Evolutionary conservation across 30 jellyfish, hydroid and myxozoan species (phyloP), one percentile per base, ranked within the genome.

Genomic region (Euphysa ruthae): DNA sequence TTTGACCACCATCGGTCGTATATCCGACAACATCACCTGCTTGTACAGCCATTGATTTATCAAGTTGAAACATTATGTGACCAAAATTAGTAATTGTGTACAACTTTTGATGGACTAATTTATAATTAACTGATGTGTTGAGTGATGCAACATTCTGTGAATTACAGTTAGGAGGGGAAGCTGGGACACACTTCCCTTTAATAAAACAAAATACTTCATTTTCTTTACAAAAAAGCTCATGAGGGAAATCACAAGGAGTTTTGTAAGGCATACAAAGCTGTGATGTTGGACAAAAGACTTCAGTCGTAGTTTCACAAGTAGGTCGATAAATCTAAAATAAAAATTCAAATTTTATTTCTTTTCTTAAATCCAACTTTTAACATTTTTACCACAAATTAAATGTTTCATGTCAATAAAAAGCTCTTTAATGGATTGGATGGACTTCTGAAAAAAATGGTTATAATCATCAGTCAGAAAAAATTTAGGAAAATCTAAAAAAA

Each of bases 1-100:
- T 74, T 27, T 85, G 82, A 2, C 94, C 83, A 7, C 63, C 79
- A 23, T 70, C 68, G 34, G 79, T 6, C 26, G 94, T 57, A 93
- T 89, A 90, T 7, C 98, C 98, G 51, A 90, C n/a, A n/a, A 90
- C 83, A 65, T 90, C 95, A 16, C 93, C 95, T 4, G 84, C 77
- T 43, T 13, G 63, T 6, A 92, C 93, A 4, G 18, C 49, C 26
- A 90, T 65, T 26, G 65, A 5, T 12, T 38, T 35, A n/a, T 73
- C 35, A 69, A 79, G 66, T 35, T 66, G 42, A 18, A 88, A 2
- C 58, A 80, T 66, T 32, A 27, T 70, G 28, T 69, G 93, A 6
- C 93, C 94, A 1, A 58, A 18, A 18, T 12, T 32, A 7, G 81
- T 31, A 19, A 79, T 61, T 5, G 32, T 69, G 5, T 72, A 74